Evolutionary conservation across 2,888 invertebrate species (phyloP).

Genomic region (Agrotis exclamationis): DNA sequence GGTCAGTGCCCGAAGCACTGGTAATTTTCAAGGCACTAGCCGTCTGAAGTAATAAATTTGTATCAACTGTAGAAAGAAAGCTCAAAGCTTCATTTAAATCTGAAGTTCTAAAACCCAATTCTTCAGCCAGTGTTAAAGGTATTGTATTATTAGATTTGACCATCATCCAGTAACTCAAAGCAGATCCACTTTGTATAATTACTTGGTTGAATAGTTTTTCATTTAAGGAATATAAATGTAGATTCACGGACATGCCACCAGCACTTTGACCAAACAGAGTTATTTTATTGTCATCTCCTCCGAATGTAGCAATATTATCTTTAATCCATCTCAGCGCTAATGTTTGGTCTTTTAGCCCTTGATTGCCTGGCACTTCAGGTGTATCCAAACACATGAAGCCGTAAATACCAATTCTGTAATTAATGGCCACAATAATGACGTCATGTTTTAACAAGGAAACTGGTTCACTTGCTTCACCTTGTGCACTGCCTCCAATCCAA

Average conservation of each 20-base stretch:
- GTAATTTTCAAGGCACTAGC: conserved; percentile 15
- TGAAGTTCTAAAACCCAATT: conserved; percentile 29
- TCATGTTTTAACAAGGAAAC: conserved; percentile 32
- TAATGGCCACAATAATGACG: conserved; percentile 46
- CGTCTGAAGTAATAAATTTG: not conserved
- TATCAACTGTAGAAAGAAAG: conserved; percentile 32
- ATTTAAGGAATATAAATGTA: conserved; percentile 40
- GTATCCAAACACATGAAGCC: conserved; percentile 68
- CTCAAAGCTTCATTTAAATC: conserved; percentile 39
- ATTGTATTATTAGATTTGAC: conserved; percentile 34
- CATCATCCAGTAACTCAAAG: conserved; percentile 44
- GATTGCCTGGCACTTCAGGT: conserved; percentile 71
- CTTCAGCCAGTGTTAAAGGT: conserved; percentile 34
- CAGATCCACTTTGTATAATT: conserved; percentile 51
- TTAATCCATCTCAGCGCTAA: conserved; percentile 72
- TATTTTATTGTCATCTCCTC: conserved; percentile 62
- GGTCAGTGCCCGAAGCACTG: conserved; percentile 14
- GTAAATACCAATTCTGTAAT: conserved; percentile 57
- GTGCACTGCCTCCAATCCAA: conserved; percentile 19
- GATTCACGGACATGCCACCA: conserved; percentile 62
- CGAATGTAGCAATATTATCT: conserved; percentile 69
- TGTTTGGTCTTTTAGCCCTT: conserved; percentile 72
- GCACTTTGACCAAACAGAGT: conserved; percentile 71
- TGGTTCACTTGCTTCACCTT: conserved; percentile 6
- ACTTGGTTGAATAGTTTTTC: conserved; percentile 44